Evolutionary conservation across 2,888 invertebrate species (phyloP).

Genomic region (Epinotia nisella): DNA sequence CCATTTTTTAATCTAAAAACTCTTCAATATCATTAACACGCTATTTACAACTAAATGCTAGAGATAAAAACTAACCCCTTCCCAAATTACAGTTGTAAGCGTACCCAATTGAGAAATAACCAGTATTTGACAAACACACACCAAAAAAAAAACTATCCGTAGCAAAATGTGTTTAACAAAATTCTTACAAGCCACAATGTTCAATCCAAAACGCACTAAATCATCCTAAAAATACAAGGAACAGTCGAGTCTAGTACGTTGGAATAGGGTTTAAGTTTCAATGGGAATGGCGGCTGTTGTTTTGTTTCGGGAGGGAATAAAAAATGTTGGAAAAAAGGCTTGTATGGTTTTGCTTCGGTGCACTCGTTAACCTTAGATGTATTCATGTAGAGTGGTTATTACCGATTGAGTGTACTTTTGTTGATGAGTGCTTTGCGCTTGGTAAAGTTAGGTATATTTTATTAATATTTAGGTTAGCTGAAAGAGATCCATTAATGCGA

Average conservation of each 20-base stretch:
- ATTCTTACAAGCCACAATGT: conserved; percentile 58
- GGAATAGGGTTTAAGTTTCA: neutral
- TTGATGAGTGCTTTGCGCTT: neutral
- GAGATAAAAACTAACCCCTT: conserved; percentile 9
- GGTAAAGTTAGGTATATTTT: no score
- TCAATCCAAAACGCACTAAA: conserved; percentile 29
- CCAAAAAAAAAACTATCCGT: conserved; percentile 51
- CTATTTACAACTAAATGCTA: neutral
- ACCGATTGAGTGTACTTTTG: neutral
- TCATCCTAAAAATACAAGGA: conserved; percentile 44
- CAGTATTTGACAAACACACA: conserved; percentile 38
- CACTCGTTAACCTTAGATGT: conserved; percentile 52
- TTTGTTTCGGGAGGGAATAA: conserved; percentile 18
- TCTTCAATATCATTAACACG: no score
- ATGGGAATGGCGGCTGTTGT: neutral
- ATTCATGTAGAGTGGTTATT: conserved; percentile 52
- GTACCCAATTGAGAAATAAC: conserved; percentile 35
- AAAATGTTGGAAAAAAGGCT: conserved; percentile 54
- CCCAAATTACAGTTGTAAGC: conserved; percentile 1
- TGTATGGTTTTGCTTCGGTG: conserved; percentile 47
- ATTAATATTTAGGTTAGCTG: neutral
- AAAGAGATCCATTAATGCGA: neutral
- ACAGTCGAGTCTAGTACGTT: neutral
- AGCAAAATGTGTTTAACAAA: conserved; percentile 62
- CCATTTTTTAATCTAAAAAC: no score